These are phyloP conservation scores for Hemicrepidius hirtus DNA, from an alignment of 2,888 invertebrate genomes.

Conservation along the genomic window DNA sequence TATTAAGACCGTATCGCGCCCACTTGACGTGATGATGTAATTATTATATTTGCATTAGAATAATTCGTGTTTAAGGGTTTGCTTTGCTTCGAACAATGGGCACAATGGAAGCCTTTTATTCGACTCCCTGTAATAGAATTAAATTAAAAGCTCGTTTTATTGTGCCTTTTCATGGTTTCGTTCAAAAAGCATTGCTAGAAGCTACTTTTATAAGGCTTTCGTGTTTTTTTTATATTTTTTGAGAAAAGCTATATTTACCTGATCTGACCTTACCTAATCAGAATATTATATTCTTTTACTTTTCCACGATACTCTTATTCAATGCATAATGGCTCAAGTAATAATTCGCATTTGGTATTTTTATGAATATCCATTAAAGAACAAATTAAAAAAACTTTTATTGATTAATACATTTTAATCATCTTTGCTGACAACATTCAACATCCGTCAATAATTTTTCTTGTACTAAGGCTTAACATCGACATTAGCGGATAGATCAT, in stretches of 20 bases:
- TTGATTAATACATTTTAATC: no score
- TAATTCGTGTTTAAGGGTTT: constrained; percentile 56
- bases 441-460: no score
- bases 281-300: no score
- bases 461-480: no score
- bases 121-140: constrained; percentile 50
- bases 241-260: neutral
- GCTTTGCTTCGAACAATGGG: constrained; percentile 54
- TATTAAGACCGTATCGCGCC: constrained; percentile 49
- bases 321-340: no score
- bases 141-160: constrained; percentile 52
- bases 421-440: no score
- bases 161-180: constrained; percentile 38
- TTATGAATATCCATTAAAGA: no score
- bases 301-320: no score
- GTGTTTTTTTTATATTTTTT: neutral
- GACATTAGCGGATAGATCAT: no score
- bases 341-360: no score
- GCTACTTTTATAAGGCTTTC: constrained; percentile 19
- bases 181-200: constrained; percentile 13
- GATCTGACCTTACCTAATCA: neutral
- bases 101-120: constrained; percentile 54
- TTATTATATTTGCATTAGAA: constrained; percentile 58
- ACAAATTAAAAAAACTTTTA: no score
- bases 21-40: constrained; percentile 56